These are phyloP conservation scores for Drosophila imparisetae DNA, from an alignment of 2,888 invertebrate species.

Conservation along the genomic window DNA sequence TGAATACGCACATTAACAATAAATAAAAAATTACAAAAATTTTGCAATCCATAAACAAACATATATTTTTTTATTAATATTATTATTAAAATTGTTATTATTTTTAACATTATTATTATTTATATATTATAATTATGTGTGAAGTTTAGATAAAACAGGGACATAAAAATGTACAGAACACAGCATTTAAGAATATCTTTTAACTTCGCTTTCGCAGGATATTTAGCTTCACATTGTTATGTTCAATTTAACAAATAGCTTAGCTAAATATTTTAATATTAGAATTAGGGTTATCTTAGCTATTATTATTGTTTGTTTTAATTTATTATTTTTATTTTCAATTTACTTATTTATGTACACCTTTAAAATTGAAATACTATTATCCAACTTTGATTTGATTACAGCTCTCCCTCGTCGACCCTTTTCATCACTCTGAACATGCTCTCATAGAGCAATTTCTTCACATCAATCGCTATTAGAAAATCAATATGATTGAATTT, in stretches of 20 bases:
- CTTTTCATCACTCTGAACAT: slow-evolving; percentile 50
- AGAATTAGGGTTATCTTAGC: background rate
- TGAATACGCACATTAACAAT: background rate
- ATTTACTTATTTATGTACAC: background rate
- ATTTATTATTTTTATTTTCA: background rate
- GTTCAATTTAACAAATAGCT: background rate
- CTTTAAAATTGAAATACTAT: background rate
- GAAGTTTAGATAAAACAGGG: background rate
- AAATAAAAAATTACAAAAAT: background rate
- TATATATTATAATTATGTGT: background rate
- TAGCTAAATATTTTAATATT: background rate
- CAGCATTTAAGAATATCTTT: background rate
- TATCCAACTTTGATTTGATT: background rate
- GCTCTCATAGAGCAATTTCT: slow-evolving; percentile 40
- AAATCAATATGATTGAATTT: slow-evolving; percentile 60
- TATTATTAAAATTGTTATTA: background rate
- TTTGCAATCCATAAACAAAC: background rate
- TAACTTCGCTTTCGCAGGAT: too few relatives aligned
- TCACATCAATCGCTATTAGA: slow-evolving; percentile 45
- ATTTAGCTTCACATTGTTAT: background rate
- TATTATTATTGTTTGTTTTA: too few relatives aligned
- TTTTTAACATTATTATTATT: background rate
- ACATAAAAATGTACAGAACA: background rate
- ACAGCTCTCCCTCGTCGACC: slow-evolving; percentile 57
- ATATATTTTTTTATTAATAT: background rate